Conservation (phyloP, 35 echinoderm and acorn worm genomes). For the Lytechinus variegatus region DNA sequence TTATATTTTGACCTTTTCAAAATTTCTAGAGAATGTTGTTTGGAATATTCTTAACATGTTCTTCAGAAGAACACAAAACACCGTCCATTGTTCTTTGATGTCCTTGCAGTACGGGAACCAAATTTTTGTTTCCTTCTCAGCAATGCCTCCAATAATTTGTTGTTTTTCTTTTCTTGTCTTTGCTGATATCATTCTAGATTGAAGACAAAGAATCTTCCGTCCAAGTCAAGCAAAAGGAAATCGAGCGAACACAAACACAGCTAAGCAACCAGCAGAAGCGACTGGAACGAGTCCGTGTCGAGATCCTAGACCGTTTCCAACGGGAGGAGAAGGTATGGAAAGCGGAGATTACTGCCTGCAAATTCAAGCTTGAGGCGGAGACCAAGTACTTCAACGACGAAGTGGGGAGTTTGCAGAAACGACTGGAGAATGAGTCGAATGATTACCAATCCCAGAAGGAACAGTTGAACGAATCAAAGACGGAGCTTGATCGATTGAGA, state of each 20-base stretch:
- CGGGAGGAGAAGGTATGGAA: constrained; percentile 93
- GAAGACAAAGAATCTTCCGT: constrained; percentile 79
- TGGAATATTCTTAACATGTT: too few species aligned
- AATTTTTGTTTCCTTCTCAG: too few species aligned
- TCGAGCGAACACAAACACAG: constrained; percentile 56
- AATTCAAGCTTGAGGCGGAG: constrained; percentile 92
- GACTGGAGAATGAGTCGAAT: constrained; percentile 76
- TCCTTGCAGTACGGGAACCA: too few species aligned
- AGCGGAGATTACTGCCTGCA: constrained; percentile 71
- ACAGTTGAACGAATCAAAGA: constrained; percentile 52
- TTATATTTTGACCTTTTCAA: too few species aligned
- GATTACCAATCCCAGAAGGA: constrained; percentile 70
- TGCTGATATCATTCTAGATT: constrained; percentile 58
- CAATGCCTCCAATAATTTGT: too few species aligned
- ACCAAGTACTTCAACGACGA: constrained; percentile 87
- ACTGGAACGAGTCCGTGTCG: constrained; percentile 63
- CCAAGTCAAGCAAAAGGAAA: constrained; percentile 51
- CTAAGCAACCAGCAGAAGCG: constrained; percentile 69
- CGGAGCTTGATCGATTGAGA: constrained; percentile 59
- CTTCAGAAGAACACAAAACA: too few species aligned
- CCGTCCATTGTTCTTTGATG: too few species aligned
- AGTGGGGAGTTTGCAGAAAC: constrained; percentile 66
- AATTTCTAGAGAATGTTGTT: too few species aligned
- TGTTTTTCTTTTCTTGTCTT: neutral
- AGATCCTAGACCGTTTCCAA: constrained; percentile 63